phyloP scores from a whole-genome alignment of 2,797 vertebrate genomes.

The Eutrigla gurnardus region DNA sequence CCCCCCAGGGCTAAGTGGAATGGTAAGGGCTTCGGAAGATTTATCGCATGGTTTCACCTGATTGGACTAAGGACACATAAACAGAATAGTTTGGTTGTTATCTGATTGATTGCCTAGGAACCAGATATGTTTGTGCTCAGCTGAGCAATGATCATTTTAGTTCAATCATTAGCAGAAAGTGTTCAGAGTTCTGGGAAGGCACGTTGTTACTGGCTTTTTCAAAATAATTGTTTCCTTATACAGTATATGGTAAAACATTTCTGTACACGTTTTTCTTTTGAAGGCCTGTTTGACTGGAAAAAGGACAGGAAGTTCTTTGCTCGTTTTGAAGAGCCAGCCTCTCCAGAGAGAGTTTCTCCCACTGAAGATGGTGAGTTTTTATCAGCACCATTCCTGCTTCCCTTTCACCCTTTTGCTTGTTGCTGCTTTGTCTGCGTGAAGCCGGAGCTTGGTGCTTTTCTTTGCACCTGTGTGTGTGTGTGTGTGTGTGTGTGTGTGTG shows the following conservation, averaged over 20 bases:
- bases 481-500: conserved; percentile 44
- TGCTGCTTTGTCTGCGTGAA: conserved; percentile 55
- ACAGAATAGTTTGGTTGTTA: conserved; percentile 40
- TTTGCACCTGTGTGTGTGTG: conserved; percentile 47
- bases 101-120: conserved; percentile 62
- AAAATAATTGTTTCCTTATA: background rate
- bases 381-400: conserved; percentile 29
- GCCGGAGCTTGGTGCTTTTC: conserved; percentile 48
- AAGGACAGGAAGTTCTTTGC: conserved; percentile 80
- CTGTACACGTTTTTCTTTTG: conserved; percentile 10
- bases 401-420: conserved; percentile 43
- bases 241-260: background rate
- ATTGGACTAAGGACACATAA: conserved; percentile 26
- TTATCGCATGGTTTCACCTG: conserved; percentile 34
- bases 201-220: background rate
- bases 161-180: conserved; percentile 67
- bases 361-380: conserved; percentile 79
- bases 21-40: conserved; percentile 77
- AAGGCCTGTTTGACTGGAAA: conserved; percentile 86
- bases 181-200: conserved; percentile 15
- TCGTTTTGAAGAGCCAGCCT: conserved; percentile 78
- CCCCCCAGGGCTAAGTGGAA: conserved; percentile 86
- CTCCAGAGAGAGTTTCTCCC: conserved; percentile 73
- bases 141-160: conserved; percentile 37
- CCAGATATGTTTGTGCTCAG: conserved; percentile 58